phyloP scores from a whole-genome alignment of 1,140 invertebrate genomes.

The Drosophila watanabei region DNA sequence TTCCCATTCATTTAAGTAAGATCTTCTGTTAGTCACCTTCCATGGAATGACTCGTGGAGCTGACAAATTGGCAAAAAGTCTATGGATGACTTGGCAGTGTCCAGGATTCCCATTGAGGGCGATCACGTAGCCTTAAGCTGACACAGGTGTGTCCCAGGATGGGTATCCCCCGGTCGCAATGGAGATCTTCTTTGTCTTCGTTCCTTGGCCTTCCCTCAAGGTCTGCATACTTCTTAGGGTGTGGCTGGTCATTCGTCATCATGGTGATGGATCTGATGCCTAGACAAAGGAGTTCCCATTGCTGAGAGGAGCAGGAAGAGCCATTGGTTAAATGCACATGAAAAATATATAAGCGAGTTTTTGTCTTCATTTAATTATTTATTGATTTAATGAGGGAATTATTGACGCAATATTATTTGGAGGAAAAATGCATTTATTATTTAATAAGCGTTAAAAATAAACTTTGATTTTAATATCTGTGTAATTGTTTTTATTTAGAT shows the following conservation, averaged over 20 bases:
- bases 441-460: background rate
- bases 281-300: background rate
- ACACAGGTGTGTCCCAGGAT: constrained; percentile 5
- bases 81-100: background rate
- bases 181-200: background rate
- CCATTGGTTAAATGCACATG: too few relatives aligned
- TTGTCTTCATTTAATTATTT: background rate
- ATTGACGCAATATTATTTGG: too few relatives aligned
- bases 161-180: background rate
- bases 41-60: background rate
- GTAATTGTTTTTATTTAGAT: background rate
- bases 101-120: background rate
- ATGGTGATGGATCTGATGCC: background rate
- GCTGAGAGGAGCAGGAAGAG: background rate
- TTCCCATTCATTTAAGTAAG: background rate
- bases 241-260: background rate
- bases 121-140: constrained; percentile 8
- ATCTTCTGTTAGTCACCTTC: background rate
- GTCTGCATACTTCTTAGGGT: background rate
- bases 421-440: background rate
- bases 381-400: background rate
- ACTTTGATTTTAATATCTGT: background rate
- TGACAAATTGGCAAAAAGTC: background rate
- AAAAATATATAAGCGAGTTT: background rate
- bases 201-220: background rate